Evolutionary conservation across 2,888 invertebrate genomes (phyloP).

Genomic region (Parthenolecanium corni): DNA sequence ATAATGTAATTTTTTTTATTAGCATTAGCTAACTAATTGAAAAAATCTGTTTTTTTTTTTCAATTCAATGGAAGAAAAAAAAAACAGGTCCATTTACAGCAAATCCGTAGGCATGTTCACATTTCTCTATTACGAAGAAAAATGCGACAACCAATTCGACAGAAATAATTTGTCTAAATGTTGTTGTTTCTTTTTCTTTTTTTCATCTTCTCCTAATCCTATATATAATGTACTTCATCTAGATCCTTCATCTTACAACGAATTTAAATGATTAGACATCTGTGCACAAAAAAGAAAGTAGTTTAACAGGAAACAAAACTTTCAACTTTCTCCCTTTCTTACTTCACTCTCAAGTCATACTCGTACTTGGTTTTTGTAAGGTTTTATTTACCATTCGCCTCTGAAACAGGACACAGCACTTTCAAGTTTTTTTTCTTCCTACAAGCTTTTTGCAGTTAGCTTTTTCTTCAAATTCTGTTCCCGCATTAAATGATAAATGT

Average conservation of each 20-base stretch:
- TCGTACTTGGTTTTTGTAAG: not conserved
- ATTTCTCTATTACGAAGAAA: not conserved
- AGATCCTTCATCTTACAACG: not conserved
- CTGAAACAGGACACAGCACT: conserved; percentile 2
- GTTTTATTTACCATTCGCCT: conserved; percentile 2
- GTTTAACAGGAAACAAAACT: not conserved
- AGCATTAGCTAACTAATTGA: too few relatives aligned
- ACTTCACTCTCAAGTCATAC: not conserved
- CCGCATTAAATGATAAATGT: conserved; percentile 10
- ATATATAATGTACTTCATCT: not conserved
- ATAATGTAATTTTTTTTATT: too few relatives aligned
- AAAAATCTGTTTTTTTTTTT: not conserved
- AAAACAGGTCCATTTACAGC: too few relatives aligned
- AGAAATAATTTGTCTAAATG: conserved; percentile 4
- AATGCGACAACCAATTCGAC: not conserved
- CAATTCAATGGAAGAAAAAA: too few relatives aligned
- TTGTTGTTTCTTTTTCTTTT: not conserved
- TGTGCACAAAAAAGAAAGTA: not conserved
- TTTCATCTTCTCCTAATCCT: not conserved
- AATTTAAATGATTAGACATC: not conserved
- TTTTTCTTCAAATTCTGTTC: conserved; percentile 6
- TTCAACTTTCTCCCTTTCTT: not conserved
- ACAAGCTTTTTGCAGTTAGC: not conserved
- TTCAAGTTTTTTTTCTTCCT: not conserved
- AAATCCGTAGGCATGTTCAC: not conserved